These are phyloP conservation scores for Pentalonia nigronervosa DNA, from an alignment of 1,140 invertebrate genomes.

Conservation along the genomic window DNA sequence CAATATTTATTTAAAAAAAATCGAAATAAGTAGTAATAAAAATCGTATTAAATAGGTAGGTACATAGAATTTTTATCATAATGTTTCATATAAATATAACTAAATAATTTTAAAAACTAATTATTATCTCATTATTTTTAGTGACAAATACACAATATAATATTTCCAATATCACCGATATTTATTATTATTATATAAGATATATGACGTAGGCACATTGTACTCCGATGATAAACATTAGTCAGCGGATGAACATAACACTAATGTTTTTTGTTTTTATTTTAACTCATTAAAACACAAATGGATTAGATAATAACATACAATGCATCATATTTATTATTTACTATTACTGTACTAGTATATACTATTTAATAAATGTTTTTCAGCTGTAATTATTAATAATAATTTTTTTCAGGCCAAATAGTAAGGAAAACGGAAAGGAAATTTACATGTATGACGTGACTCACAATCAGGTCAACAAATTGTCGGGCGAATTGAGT, in stretches of 20 bases:
- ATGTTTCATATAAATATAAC: background rate
- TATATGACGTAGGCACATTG: background rate
- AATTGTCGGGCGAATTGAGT: constrained; percentile 76
- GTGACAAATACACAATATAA: background rate
- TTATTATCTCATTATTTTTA: background rate
- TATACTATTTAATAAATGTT: background rate
- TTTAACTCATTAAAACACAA: background rate
- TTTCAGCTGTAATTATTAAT: background rate
- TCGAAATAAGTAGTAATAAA: background rate
- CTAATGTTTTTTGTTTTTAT: background rate
- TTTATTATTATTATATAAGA: background rate
- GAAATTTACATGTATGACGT: constrained; percentile 89
- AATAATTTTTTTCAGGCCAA: constrained; percentile 64
- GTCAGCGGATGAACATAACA: background rate
- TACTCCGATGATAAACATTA: background rate
- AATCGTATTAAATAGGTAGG: background rate
- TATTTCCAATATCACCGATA: background rate
- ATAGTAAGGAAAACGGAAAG: constrained; percentile 68
- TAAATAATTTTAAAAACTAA: background rate
- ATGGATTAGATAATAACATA: background rate
- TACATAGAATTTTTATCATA: background rate
- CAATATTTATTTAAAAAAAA: background rate
- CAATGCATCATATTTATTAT: background rate
- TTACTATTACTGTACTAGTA: no score
- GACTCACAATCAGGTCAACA: constrained; percentile 72